phyloP scores from a whole-genome alignment of 2,113 vertebrate genomes.

The Leucopsar rothschildi region DNA sequence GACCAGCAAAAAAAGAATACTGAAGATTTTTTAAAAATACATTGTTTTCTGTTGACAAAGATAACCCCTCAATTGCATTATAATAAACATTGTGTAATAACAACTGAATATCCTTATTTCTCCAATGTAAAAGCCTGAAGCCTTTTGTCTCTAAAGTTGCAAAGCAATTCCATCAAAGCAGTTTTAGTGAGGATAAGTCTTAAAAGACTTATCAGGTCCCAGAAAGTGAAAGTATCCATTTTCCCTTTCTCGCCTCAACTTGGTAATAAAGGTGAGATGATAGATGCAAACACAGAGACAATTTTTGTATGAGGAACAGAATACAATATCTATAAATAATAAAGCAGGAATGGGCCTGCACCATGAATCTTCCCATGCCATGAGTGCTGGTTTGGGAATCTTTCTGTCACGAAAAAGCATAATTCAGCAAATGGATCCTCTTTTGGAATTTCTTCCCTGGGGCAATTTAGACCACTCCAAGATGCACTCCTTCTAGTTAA shows the following conservation, averaged over 20 bases:
- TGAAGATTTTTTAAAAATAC: not conserved
- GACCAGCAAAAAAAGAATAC: not conserved
- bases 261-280: not conserved
- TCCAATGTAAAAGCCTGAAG: not conserved
- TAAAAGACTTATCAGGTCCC: not conserved
- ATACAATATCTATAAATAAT: not conserved
- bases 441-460: not conserved
- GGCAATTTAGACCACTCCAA: not conserved
- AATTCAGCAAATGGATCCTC: not conserved
- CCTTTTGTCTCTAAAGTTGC: not conserved
- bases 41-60: not conserved
- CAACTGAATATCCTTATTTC: not conserved
- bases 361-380: not conserved
- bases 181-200: not conserved
- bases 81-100: not conserved
- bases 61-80: rapidly evolving
- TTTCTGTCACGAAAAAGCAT: not conserved
- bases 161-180: not conserved
- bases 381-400: not conserved
- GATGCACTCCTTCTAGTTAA: not conserved
- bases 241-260: not conserved
- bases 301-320: not conserved
- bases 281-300: not conserved
- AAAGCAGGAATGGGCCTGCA: not conserved
- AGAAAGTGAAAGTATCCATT: not conserved